Evolutionary conservation across 2,797 vertebrate genomes (phyloP).

Genomic region (Sebastes minor): DNA sequence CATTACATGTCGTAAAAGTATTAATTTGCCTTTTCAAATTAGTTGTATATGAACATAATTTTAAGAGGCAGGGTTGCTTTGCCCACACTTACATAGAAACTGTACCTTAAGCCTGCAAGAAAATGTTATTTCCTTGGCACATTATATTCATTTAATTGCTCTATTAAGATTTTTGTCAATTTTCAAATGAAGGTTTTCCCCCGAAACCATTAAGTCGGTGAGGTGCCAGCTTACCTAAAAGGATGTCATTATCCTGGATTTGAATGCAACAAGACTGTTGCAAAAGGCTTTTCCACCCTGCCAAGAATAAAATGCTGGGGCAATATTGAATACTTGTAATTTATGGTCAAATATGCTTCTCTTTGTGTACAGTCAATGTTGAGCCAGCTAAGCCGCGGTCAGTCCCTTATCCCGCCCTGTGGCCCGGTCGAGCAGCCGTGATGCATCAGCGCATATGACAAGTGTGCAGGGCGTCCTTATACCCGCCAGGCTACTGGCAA

Average conservation of each 20-base stretch:
- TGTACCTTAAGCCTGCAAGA: not conserved
- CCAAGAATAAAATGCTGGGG: not conserved
- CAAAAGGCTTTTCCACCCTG: not conserved
- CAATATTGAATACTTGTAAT: not conserved
- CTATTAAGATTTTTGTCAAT: not conserved
- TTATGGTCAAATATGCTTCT: not conserved
- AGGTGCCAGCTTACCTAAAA: not conserved
- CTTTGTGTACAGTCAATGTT: conserved; percentile 4
- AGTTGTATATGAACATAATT: not conserved
- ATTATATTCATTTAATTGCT: not conserved
- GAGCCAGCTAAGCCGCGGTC: conserved; percentile 11
- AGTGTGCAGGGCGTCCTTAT: conserved; percentile 14
- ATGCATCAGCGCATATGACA: conserved; percentile 45
- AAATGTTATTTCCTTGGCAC: not conserved
- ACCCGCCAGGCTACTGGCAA: conserved; percentile 21
- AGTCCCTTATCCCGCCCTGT: conserved; percentile 13
- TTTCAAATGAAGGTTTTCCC: not conserved
- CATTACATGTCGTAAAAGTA: not conserved
- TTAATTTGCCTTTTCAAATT: not conserved
- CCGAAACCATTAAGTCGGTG: not conserved
- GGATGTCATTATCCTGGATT: conserved; percentile 2
- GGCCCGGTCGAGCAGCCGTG: conserved; percentile 14
- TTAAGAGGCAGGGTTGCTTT: not conserved
- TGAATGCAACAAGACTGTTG: not conserved
- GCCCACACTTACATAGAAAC: not conserved